Evolutionary conservation across 2,888 invertebrate genomes (phyloP).

Genomic region (Lepidocyrtoides sp.): DNA sequence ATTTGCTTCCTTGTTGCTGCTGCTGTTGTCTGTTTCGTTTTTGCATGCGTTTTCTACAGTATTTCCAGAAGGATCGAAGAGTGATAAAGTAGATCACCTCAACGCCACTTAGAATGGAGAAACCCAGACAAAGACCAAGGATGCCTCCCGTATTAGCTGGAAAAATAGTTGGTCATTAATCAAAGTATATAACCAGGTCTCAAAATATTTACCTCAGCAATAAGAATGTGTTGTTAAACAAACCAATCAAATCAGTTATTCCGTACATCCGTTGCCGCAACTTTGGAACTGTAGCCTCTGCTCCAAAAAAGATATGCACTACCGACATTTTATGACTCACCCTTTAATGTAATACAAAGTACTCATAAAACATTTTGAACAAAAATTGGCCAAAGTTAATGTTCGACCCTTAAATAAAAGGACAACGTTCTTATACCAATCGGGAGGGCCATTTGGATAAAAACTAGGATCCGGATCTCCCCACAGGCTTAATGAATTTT

Average conservation of each 20-base stretch:
- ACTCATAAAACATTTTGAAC: too few relatives aligned
- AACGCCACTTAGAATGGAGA: slow-evolving; percentile 80
- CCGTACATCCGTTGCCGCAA: slow-evolving; percentile 46
- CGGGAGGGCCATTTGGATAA: background rate
- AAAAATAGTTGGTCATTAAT: background rate
- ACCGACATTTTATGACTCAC: slow-evolving; percentile 14
- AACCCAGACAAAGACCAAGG: slow-evolving; percentile 82
- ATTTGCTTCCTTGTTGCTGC: background rate
- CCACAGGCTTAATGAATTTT: background rate
- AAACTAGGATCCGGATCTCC: background rate
- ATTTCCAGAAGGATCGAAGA: slow-evolving; percentile 74
- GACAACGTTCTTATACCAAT: background rate
- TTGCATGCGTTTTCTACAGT: slow-evolving; percentile 4
- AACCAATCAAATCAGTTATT: slow-evolving; percentile 32
- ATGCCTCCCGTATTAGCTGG: slow-evolving; percentile 79
- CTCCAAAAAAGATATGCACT: slow-evolving; percentile 53
- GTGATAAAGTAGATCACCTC: slow-evolving; percentile 82
- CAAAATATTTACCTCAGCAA: too few relatives aligned
- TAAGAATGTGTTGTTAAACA: background rate
- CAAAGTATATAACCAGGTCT: too few relatives aligned
- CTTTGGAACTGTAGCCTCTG: slow-evolving; percentile 62
- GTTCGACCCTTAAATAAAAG: too few relatives aligned
- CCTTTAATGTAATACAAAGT: too few relatives aligned
- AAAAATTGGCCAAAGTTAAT: too few relatives aligned
- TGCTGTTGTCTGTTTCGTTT: background rate